Evolutionary conservation across 2,113 vertebrate species (phyloP).

Genomic region (Lichenostomus cassidix): DNA sequence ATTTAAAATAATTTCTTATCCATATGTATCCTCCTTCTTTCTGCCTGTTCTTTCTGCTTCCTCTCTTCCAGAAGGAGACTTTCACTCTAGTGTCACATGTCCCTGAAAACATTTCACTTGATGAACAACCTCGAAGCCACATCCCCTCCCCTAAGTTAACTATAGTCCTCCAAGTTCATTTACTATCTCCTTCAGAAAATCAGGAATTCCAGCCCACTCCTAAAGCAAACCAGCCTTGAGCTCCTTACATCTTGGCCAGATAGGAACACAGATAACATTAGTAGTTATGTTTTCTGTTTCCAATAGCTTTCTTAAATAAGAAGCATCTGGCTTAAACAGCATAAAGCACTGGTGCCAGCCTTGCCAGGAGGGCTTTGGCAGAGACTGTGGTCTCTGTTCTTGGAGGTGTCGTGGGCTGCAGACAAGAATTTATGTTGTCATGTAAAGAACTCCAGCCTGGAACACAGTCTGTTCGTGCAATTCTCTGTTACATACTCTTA

Average conservation of each 20-base stretch:
- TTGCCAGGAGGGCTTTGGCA: not conserved
- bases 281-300: not conserved
- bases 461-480: not conserved
- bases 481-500: not conserved
- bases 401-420: not conserved
- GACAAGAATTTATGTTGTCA: not conserved
- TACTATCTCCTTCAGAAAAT: not conserved
- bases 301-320: slow-evolving; percentile 16
- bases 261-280: not conserved
- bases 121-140: not conserved
- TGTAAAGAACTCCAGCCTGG: not conserved
- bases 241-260: not conserved
- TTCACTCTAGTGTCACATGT: not conserved
- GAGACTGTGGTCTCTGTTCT: not conserved
- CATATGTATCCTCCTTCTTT: not conserved
- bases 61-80: not conserved
- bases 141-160: not conserved
- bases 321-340: slow-evolving; percentile 23
- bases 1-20: not conserved
- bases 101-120: not conserved
- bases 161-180: not conserved
- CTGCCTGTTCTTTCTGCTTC: not conserved
- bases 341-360: not conserved
- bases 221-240: not conserved
- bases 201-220: not conserved